Evolutionary conservation across 2,113 vertebrate species (phyloP), one percentile per base, ranked within the genome.

Genomic region (Drymodes brunneopygia): DNA sequence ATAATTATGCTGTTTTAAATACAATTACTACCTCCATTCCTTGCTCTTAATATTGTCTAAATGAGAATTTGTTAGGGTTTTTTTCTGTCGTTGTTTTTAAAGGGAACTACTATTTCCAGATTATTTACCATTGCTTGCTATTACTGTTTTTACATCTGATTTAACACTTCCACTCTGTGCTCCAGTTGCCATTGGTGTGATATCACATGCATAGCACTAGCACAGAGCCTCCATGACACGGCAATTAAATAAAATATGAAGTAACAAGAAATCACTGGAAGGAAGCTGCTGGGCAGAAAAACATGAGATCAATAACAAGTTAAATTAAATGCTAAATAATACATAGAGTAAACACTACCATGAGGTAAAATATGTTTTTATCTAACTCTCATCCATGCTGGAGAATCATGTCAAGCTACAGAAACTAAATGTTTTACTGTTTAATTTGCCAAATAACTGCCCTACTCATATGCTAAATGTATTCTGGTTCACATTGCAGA

Each of bases 381-480:
- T 64, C 14, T 62, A 81, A 45, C 27, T 36, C 27, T 71, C 60
- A 53, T 67, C 31, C 35, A 19, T 24, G 14, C 47, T 75, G 87
- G 28, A 51, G n/a, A 86, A 71, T 72, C 31, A 45, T 20, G 35
- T 66, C 66, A 75, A 45, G n/a, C 25, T 53, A 28, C 10, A 81
- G 29, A n/a, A 70, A 78, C 1, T 0, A 36, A 77, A 74, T 38
- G 4, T 73, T 71, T 81, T 91, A 44, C 20, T 56, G 25, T 45
- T 93, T 81, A 79, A 71, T 85, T 90, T 91, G 40, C 24, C 56
- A 93, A 79, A 71, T 60, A 91, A 71, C 67, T 90, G 44, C 3
- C 6, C 21, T 45, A 40, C 57, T 74, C 44, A 64, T 72, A 67
- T 42, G 61, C 2, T 44, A 91, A 67, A 71, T 64, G 5, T 31